These are phyloP conservation scores for Sebastes reedi DNA, from an alignment of 2,797 vertebrate genomes.

Conservation along the genomic window DNA sequence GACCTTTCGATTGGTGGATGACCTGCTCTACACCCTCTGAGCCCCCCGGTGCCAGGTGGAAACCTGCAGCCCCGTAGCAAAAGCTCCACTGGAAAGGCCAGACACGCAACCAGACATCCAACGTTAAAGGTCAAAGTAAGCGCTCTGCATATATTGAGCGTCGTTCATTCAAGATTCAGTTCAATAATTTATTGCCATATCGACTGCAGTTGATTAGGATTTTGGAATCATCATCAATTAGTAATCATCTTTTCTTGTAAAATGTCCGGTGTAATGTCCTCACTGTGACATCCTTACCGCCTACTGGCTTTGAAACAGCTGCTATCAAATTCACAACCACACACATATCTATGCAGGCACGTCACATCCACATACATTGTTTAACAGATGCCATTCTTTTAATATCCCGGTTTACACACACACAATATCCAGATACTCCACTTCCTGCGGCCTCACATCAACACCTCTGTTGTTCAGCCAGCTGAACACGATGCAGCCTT, in stretches of 20 bases:
- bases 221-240: background rate
- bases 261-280: background rate
- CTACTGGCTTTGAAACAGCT: constrained; percentile 6
- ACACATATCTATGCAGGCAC: background rate
- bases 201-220: background rate
- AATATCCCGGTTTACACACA: background rate
- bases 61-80: too few relatives aligned
- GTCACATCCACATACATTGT: background rate
- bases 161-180: too few relatives aligned
- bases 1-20: too few relatives aligned
- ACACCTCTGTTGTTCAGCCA: constrained; percentile 25
- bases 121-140: too few relatives aligned
- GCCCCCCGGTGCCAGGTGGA: too few relatives aligned
- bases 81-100: too few relatives aligned
- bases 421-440: background rate
- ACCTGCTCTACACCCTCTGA: too few relatives aligned
- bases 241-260: background rate
- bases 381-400: background rate
- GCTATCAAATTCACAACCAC: constrained; percentile 19
- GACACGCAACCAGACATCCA: too few relatives aligned
- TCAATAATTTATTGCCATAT: background rate
- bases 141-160: too few relatives aligned
- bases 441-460: background rate
- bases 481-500: background rate
- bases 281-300: too few relatives aligned